These are phyloP conservation scores for Penelope pileata DNA, from an alignment of 2,113 vertebrate genomes.

Conservation along the genomic window DNA sequence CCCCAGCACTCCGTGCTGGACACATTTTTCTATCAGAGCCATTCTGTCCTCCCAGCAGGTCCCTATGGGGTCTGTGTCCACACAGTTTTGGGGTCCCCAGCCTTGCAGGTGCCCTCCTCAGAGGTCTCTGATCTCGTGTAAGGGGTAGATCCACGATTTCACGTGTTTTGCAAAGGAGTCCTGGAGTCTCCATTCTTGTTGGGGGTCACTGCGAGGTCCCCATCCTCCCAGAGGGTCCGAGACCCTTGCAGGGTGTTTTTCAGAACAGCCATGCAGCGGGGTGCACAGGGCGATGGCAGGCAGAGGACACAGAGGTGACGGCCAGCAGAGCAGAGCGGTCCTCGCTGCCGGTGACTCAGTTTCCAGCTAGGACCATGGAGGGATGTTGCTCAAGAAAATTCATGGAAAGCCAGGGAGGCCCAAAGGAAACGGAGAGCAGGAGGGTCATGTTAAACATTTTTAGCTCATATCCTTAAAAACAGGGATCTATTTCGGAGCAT, in stretches of 20 bases:
- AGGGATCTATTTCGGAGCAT: background rate
- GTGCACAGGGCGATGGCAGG: background rate
- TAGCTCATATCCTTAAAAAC: background rate
- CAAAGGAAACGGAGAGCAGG: background rate
- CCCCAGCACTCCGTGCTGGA: background rate
- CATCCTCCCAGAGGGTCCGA: background rate
- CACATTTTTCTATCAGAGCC: background rate
- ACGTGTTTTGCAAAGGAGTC: fast-evolving
- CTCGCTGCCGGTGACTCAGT: background rate
- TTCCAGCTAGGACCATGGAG: background rate
- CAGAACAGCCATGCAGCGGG: background rate
- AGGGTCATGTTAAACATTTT: background rate
- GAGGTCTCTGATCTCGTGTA: too few species aligned
- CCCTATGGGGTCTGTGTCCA: background rate
- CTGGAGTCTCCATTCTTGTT: background rate
- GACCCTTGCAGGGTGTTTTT: background rate
- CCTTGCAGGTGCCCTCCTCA: background rate
- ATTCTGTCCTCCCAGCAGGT: background rate
- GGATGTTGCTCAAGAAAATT: background rate
- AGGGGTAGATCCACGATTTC: background rate
- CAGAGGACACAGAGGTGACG: background rate
- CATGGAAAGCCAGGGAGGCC: background rate
- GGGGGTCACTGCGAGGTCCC: background rate
- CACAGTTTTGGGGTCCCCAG: background rate
- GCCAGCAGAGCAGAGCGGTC: background rate